Percentiles rank a stretch among this genome's conserved stretches.
Conservation (phyloP, 2,113 vertebrate species). For the Cepphus grylle region DNA sequence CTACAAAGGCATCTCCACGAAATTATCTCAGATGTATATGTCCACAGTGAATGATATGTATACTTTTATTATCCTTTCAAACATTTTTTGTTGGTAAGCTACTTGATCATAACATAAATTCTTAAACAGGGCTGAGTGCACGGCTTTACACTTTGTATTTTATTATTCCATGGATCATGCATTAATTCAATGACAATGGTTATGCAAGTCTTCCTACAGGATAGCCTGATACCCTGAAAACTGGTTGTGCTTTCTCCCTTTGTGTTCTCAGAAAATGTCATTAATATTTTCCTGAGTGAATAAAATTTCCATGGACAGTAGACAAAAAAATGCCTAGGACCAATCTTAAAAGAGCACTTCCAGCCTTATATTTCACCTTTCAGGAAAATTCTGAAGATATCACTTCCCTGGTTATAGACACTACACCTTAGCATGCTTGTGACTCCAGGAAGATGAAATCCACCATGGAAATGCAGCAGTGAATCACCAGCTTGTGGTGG, state of each 20-base stretch:
- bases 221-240: not conserved
- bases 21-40: not conserved
- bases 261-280: not conserved
- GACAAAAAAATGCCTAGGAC: not conserved
- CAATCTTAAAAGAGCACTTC: not conserved
- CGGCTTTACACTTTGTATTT: constrained; percentile 20
- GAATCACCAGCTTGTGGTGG: not conserved
- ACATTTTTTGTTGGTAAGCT: not conserved
- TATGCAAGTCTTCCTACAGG: not conserved
- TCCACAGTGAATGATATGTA: not conserved
- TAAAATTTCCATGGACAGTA: not conserved
- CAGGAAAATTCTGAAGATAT: not conserved
- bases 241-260: not conserved
- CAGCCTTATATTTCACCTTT: not conserved
- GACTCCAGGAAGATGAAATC: not conserved
- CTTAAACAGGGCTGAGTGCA: constrained; percentile 23
- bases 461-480: not conserved
- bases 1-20: not conserved
- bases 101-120: constrained; percentile 25
- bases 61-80: not conserved
- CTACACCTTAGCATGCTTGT: not conserved
- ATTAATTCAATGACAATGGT: not conserved
- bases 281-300: not conserved
- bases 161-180: not conserved
- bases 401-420: not conserved